Evolutionary conservation across 2,888 invertebrate species (phyloP).

Genomic region (Troilus luridus): DNA sequence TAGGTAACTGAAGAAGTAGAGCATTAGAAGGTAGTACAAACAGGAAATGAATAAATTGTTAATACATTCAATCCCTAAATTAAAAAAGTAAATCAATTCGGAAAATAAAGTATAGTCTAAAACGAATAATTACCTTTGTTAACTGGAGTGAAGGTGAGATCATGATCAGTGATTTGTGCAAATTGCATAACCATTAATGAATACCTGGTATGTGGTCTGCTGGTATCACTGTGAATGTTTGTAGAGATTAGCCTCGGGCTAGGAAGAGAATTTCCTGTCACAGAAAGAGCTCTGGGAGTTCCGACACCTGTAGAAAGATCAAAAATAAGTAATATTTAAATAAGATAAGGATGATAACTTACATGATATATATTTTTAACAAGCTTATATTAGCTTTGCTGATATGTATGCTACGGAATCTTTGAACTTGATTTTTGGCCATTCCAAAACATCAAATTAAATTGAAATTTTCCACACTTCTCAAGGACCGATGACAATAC

Average conservation of each 20-base stretch:
- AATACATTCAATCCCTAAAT: background rate
- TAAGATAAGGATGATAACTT: background rate
- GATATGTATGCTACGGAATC: too few species aligned
- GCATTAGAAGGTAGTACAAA: too few species aligned
- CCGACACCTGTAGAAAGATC: conserved; percentile 67
- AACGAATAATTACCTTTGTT: conserved; percentile 68
- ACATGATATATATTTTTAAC: background rate
- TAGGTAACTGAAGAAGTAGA: too few species aligned
- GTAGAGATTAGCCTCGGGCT: conserved; percentile 71
- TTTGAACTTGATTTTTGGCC: too few species aligned
- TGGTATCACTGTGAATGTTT: conserved; percentile 70
- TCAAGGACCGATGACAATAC: too few species aligned
- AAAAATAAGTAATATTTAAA: background rate
- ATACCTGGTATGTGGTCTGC: conserved; percentile 70
- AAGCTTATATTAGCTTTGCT: too few species aligned
- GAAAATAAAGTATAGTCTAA: background rate
- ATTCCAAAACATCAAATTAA: too few species aligned
- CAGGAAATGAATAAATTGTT: too few species aligned
- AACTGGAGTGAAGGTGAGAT: conserved; percentile 73
- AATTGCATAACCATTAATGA: conserved; percentile 73
- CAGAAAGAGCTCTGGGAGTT: conserved; percentile 68
- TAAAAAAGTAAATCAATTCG: background rate
- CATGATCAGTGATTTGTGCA: conserved; percentile 74
- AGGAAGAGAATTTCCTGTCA: conserved; percentile 69
- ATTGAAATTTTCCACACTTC: too few species aligned